phyloP scores from a whole-genome alignment of 2,888 invertebrate species.

The Pachycephus smyrnensis region DNA sequence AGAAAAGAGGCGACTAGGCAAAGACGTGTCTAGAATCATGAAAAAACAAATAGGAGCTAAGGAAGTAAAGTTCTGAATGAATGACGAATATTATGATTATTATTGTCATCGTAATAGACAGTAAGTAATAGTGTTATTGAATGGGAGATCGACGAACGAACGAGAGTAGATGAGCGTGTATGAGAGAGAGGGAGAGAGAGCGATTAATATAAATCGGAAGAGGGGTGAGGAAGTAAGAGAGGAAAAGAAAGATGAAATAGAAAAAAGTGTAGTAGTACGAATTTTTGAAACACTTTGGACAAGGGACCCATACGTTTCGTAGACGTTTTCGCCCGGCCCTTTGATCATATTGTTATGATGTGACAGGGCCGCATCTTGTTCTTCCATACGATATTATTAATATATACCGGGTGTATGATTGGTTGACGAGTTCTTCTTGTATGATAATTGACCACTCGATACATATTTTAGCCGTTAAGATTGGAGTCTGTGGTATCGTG shows the following conservation, averaged over 20 bases:
- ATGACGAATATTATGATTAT: too few species aligned
- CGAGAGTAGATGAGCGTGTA: background rate
- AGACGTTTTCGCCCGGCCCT: constrained; percentile 5
- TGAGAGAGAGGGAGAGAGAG: background rate
- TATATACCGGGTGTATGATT: constrained; percentile 33
- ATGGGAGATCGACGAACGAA: background rate
- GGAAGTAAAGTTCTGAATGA: too few species aligned
- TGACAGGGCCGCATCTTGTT: constrained; percentile 53
- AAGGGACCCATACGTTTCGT: constrained; percentile 61
- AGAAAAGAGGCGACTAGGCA: too few species aligned
- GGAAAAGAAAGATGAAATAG: background rate
- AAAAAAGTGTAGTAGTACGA: background rate
- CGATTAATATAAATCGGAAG: constrained; percentile 13
- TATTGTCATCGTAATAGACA: too few species aligned
- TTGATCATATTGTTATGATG: too few species aligned
- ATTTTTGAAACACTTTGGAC: constrained; percentile 44
- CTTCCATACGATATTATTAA: constrained; percentile 45
- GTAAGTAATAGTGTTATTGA: too few species aligned
- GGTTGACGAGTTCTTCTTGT: constrained; percentile 20
- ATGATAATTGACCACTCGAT: constrained; percentile 3
- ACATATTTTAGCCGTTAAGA: constrained; percentile 7
- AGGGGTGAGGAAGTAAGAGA: background rate
- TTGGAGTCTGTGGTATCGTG: too few species aligned
- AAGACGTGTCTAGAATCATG: too few species aligned
- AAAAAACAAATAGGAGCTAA: too few species aligned